These are phyloP conservation scores for Mesoligia furuncula DNA, from an alignment of 2,888 invertebrate genomes.

Conservation along the genomic window DNA sequence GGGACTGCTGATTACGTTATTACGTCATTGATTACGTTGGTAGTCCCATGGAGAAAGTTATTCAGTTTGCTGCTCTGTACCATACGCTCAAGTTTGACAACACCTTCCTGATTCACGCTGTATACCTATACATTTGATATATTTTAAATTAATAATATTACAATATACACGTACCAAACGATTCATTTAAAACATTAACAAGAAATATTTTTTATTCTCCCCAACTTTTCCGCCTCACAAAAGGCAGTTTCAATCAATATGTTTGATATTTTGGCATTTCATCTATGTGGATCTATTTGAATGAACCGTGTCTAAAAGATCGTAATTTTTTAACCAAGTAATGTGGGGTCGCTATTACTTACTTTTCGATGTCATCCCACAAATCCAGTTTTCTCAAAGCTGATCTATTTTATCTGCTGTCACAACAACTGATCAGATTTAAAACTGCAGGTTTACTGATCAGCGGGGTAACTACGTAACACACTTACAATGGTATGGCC, in stretches of 20 bases:
- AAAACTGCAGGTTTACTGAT: neutral
- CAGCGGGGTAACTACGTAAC: no score
- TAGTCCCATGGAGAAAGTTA: neutral
- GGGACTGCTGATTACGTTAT: neutral
- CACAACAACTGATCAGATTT: neutral
- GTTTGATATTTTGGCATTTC: neutral
- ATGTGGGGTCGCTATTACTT: neutral
- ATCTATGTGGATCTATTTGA: neutral
- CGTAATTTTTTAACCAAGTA: neutral
- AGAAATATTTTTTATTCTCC: slow-evolving; percentile 33
- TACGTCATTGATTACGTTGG: neutral
- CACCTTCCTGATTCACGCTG: neutral
- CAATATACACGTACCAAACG: slow-evolving; percentile 25
- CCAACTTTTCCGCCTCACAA: slow-evolving; percentile 2
- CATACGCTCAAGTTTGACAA: neutral
- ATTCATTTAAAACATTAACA: slow-evolving; percentile 46
- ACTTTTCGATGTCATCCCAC: neutral
- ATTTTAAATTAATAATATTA: slow-evolving; percentile 26
- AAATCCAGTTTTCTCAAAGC: neutral
- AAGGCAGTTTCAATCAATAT: slow-evolving; percentile 18
- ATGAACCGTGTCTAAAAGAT: neutral
- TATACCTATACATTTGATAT: slow-evolving; percentile 20
- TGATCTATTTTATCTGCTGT: neutral
- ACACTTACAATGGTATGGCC: no score
- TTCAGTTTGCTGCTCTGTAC: neutral